A percentile compares a stretch with the other conserved stretches of the same genome.
Conservation (phyloP, 2,888 invertebrate genomes). For the Leucania comma region DNA sequence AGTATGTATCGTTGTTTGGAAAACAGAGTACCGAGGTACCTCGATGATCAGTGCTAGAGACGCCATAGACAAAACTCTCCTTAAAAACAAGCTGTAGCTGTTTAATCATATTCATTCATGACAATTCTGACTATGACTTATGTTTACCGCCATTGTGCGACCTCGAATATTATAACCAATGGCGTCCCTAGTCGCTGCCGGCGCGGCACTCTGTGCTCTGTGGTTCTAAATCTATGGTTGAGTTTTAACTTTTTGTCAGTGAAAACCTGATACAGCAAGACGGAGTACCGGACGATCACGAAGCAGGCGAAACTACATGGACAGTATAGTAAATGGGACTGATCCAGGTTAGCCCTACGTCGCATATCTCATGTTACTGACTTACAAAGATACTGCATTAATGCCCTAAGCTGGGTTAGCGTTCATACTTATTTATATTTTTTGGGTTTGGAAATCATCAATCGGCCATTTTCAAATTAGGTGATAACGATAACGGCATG, state of each 20-base stretch:
- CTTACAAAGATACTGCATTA: no score
- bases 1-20: neutral
- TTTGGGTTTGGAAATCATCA: no score
- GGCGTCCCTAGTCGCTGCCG: neutral
- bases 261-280: slow-evolving; percentile 61
- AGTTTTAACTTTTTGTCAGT: slow-evolving; percentile 60
- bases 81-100: neutral
- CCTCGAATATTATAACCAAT: neutral
- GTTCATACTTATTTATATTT: no score
- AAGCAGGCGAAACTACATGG: slow-evolving; percentile 38
- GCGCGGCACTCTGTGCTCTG: neutral
- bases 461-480: no score
- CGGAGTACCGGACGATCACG: slow-evolving; percentile 37
- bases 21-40: slow-evolving; percentile 19
- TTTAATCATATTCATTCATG: neutral
- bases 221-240: slow-evolving; percentile 34
- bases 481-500: no score
- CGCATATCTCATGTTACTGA: neutral
- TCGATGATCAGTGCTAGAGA: neutral
- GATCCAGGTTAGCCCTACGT: neutral
- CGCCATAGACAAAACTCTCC: neutral
- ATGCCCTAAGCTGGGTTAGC: no score
- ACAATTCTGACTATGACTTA: neutral
- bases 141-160: neutral
- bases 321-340: slow-evolving; percentile 34